A percentile compares a stretch with the other conserved stretches of the same genome.
phyloP scores from a whole-genome alignment of 2,888 invertebrate species.

The Argynnis bischoffii region DNA sequence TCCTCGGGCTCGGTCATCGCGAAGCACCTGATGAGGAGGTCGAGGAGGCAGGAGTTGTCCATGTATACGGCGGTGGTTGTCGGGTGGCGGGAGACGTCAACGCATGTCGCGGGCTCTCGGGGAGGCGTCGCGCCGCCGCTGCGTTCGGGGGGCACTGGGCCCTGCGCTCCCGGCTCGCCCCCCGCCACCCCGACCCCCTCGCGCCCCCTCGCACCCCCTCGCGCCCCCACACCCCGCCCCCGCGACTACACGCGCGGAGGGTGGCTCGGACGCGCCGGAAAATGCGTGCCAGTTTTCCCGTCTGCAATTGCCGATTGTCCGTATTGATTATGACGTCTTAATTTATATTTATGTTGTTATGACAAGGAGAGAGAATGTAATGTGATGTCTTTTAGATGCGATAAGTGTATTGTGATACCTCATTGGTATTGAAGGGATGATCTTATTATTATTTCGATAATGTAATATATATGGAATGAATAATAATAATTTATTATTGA shows the following conservation, averaged over 20 bases:
- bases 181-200: conserved; percentile 49
- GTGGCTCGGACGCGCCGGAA: conserved; percentile 64
- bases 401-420: conserved; percentile 5
- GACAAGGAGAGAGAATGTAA: conserved; percentile 29
- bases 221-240: conserved; percentile 45
- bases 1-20: conserved; percentile 85
- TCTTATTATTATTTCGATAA: neutral
- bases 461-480: neutral
- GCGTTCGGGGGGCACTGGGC: conserved; percentile 78
- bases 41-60: conserved; percentile 83
- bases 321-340: conserved; percentile 59
- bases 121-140: conserved; percentile 80
- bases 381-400: conserved; percentile 11
- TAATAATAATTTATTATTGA: neutral
- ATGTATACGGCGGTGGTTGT: conserved; percentile 76
- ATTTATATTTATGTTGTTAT: conserved; percentile 41
- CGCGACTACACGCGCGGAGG: conserved; percentile 51
- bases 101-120: conserved; percentile 74
- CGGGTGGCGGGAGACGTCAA: conserved; percentile 77
- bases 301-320: conserved; percentile 60
- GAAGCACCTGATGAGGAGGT: conserved; percentile 83
- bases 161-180: conserved; percentile 55
- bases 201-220: conserved; percentile 47
- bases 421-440: neutral
- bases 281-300: conserved; percentile 75